Evolutionary conservation across 2,113 vertebrate species (phyloP).

Genomic region (Setophaga kirtlandii): DNA sequence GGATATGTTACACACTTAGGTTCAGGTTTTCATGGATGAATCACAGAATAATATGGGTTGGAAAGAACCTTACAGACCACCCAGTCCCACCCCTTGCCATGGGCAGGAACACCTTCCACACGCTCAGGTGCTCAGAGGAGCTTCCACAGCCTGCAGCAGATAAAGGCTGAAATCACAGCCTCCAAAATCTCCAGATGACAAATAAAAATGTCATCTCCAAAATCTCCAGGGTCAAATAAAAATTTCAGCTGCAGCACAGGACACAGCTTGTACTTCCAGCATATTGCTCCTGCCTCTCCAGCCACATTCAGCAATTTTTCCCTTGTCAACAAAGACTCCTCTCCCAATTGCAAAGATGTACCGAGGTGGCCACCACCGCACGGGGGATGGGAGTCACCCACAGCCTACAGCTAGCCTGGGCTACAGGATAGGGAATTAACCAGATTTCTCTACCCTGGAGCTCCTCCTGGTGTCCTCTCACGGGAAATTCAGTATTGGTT

Average conservation of each 20-base stretch:
- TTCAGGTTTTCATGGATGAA: background rate
- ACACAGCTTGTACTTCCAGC: background rate
- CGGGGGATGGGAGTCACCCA: accelerated
- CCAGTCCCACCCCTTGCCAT: background rate
- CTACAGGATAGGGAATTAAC: accelerated
- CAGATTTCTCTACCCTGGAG: background rate
- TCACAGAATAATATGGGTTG: background rate
- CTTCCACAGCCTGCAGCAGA: background rate
- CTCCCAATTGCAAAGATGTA: accelerated
- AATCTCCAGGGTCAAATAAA: background rate
- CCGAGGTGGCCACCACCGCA: no score
- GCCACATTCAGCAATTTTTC: background rate
- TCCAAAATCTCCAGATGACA: accelerated
- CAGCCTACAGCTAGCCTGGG: accelerated
- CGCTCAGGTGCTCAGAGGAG: background rate
- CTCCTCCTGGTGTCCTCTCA: slow-evolving; percentile 16
- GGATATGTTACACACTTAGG: background rate
- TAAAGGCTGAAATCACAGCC: background rate
- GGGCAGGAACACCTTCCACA: background rate
- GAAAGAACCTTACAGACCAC: background rate
- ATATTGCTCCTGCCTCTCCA: background rate
- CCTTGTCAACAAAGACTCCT: background rate
- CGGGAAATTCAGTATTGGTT: accelerated
- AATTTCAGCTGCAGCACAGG: background rate
- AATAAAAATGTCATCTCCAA: no score